These are phyloP conservation scores for Pocillopora damicornis DNA, from an alignment of 64 coral and sea anemone species.

Conservation along the genomic window DNA sequence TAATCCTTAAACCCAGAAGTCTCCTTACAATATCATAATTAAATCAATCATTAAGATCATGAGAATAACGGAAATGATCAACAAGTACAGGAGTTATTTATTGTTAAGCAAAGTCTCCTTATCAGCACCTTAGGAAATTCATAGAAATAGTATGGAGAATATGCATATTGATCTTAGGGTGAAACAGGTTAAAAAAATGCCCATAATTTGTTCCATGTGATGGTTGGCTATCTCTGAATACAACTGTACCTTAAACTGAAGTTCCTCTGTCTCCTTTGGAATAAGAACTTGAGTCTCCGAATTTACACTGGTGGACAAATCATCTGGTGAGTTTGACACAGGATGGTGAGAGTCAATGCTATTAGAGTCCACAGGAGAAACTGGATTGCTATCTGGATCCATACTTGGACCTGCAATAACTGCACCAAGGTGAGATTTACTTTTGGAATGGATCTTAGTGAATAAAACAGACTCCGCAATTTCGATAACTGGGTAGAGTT, in stretches of 20 bases:
- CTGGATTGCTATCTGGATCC: not conserved
- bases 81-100: too few species aligned
- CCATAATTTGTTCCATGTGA: not conserved
- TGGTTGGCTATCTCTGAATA: not conserved
- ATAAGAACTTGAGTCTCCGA: conserved; percentile 19
- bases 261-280: conserved; percentile 17
- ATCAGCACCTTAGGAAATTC: too few species aligned
- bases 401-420: conserved; percentile 52
- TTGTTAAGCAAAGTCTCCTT: too few species aligned
- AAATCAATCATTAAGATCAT: too few species aligned
- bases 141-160: too few species aligned
- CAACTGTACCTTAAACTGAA: conserved; percentile 3
- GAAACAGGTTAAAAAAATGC: not conserved
- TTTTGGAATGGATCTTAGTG: conserved; percentile 43
- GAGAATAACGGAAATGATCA: too few species aligned
- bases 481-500: conserved; percentile 88
- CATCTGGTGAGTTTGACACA: not conserved
- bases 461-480: conserved; percentile 78
- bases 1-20: too few species aligned
- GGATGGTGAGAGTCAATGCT: not conserved
- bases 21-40: too few species aligned
- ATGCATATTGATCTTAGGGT: not conserved
- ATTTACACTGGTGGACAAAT: not conserved
- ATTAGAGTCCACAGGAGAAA: not conserved
- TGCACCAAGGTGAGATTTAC: conserved; percentile 49